These are phyloP conservation scores for Dolichopus griseipennis DNA, from an alignment of 2,888 invertebrate genomes.

Conservation along the genomic window DNA sequence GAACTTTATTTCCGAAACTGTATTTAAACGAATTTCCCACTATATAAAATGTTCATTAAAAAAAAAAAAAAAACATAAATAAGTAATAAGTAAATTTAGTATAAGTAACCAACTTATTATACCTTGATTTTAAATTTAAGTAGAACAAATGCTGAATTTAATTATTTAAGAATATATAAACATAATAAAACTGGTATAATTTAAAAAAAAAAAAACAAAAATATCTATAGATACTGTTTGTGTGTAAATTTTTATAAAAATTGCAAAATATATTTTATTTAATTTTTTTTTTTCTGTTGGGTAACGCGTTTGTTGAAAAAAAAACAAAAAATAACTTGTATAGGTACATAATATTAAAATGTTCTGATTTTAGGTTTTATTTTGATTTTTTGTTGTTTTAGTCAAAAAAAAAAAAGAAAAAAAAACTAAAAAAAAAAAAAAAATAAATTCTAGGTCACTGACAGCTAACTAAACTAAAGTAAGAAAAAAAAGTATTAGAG, in stretches of 20 bases:
- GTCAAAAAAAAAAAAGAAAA: background rate
- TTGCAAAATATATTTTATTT: background rate
- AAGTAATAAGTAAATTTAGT: too few species aligned
- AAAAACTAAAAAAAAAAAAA: background rate
- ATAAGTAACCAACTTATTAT: too few species aligned
- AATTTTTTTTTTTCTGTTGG: background rate
- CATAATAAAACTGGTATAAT: background rate
- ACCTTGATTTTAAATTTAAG: background rate
- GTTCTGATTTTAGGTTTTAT: background rate
- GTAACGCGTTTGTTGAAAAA: background rate
- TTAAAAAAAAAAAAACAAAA: too few species aligned
- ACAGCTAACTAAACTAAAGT: background rate
- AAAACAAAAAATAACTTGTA: too few species aligned
- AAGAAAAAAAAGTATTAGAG: background rate
- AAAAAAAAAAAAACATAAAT: too few species aligned
- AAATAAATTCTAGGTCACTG: background rate
- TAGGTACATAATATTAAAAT: background rate
- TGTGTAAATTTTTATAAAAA: background rate
- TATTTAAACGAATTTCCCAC: too few species aligned
- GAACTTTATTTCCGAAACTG: too few species aligned
- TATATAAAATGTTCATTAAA: too few species aligned
- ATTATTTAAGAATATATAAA: background rate
- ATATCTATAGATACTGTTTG: too few species aligned
- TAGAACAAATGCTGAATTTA: background rate
- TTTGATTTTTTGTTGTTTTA: too few species aligned